These are phyloP conservation scores for Zeugodacus cucurbitae DNA, from an alignment of 1,140 invertebrate species.

Conservation along the genomic window DNA sequence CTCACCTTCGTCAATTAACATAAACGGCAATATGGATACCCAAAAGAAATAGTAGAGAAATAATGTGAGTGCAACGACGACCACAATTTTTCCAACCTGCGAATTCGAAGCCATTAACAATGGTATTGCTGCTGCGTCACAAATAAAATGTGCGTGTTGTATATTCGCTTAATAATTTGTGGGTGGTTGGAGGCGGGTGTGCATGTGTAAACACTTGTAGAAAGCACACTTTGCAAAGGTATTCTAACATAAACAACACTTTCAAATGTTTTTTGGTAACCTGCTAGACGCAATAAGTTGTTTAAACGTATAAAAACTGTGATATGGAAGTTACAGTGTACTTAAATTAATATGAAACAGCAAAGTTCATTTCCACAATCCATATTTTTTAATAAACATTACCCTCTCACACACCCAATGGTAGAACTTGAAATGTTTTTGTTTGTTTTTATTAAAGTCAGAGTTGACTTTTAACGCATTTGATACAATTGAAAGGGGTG, in stretches of 20 bases:
- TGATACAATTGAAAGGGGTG: background rate
- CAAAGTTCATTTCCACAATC: background rate
- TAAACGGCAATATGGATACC: constrained; percentile 76
- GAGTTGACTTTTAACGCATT: background rate
- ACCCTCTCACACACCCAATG: background rate
- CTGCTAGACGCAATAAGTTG: background rate
- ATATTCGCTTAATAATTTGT: background rate
- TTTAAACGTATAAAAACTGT: background rate
- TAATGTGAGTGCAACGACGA: constrained; percentile 68
- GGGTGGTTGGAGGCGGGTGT: background rate
- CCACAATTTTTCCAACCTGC: constrained; percentile 70
- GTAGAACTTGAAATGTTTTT: background rate
- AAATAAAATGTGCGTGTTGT: constrained; percentile 17
- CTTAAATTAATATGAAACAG: background rate
- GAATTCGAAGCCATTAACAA: constrained; percentile 65
- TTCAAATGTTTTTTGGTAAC: background rate
- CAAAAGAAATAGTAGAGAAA: constrained; percentile 76
- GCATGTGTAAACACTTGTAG: background rate
- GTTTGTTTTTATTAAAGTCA: constrained; percentile 6
- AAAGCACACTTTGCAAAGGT: background rate
- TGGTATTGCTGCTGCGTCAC: constrained; percentile 19
- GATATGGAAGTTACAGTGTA: background rate
- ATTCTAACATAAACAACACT: background rate
- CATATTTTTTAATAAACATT: background rate
- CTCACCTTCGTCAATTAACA: constrained; percentile 69